Conservation (phyloP, 2,797 vertebrate genomes). For the Megaceryle alcyon region DNA sequence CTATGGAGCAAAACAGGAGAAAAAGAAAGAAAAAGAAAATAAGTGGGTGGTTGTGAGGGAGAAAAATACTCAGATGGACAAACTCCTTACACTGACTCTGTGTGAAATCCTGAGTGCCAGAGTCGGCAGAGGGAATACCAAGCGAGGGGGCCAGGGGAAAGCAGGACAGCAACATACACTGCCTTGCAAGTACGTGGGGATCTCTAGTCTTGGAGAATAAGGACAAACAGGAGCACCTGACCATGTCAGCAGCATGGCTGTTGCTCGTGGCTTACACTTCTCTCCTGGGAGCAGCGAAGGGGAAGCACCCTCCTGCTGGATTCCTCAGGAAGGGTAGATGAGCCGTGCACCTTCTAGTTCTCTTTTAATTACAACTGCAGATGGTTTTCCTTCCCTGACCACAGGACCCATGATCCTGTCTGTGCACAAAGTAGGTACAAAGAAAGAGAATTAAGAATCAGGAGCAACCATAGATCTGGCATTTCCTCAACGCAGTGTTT, state of each 20-base stretch:
- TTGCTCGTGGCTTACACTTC: not conserved
- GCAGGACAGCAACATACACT: not conserved
- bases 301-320: not conserved
- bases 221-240: not conserved
- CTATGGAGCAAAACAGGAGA: not conserved
- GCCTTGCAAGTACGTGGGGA: not conserved
- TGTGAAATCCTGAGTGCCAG: not conserved
- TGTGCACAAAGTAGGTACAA: not conserved
- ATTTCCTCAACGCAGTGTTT: not conserved
- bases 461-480: not conserved
- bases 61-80: not conserved
- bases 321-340: rapidly evolving
- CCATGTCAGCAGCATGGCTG: not conserved
- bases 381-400: not conserved
- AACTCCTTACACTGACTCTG: not conserved
- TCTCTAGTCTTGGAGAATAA: not conserved
- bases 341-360: not conserved
- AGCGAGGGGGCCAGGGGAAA: not conserved
- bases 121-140: not conserved
- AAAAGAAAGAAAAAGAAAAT: too few relatives aligned
- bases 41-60: not conserved
- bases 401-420: not conserved
- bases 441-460: not conserved
- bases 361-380: not conserved
- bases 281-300: not conserved